These are phyloP conservation scores for Phoebastria nigripes DNA, from an alignment of 2,797 vertebrate genomes.

Conservation along the genomic window DNA sequence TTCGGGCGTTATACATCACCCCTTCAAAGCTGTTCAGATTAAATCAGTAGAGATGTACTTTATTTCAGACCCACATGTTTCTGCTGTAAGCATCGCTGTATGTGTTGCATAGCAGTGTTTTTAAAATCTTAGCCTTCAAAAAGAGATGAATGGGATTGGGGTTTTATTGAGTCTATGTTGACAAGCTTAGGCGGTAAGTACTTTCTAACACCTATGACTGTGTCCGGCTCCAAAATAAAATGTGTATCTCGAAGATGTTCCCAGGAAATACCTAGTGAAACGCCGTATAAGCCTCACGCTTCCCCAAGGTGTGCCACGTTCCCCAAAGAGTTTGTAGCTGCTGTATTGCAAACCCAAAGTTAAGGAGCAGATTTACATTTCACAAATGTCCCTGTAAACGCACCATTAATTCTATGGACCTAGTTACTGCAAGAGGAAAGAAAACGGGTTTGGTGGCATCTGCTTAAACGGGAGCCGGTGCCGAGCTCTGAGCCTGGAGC, in stretches of 20 bases:
- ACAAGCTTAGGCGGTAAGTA: background rate
- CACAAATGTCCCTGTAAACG: background rate
- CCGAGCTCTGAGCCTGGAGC: slow-evolving; percentile 56
- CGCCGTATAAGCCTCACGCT: background rate
- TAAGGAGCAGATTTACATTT: background rate
- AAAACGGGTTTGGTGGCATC: fast-evolving
- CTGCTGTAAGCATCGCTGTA: background rate
- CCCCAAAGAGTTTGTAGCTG: background rate
- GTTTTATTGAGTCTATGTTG: background rate
- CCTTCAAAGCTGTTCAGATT: background rate
- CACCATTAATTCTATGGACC: background rate
- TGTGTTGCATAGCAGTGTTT: background rate
- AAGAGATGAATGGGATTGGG: background rate
- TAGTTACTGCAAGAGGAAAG: background rate
- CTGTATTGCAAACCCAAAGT: background rate
- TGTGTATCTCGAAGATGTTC: background rate
- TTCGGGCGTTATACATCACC: background rate
- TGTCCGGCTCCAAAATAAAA: background rate
- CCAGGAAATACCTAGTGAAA: background rate
- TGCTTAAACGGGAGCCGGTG: fast-evolving
- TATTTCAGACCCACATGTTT: background rate
- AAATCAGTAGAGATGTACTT: background rate
- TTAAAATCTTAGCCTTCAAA: background rate
- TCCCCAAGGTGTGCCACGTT: background rate
- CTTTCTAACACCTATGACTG: background rate